A percentile compares a stretch with the other conserved stretches of the same genome.
phyloP scores from a whole-genome alignment of 2,797 vertebrate genomes.

The Sphaeramia orbicularis region DNA sequence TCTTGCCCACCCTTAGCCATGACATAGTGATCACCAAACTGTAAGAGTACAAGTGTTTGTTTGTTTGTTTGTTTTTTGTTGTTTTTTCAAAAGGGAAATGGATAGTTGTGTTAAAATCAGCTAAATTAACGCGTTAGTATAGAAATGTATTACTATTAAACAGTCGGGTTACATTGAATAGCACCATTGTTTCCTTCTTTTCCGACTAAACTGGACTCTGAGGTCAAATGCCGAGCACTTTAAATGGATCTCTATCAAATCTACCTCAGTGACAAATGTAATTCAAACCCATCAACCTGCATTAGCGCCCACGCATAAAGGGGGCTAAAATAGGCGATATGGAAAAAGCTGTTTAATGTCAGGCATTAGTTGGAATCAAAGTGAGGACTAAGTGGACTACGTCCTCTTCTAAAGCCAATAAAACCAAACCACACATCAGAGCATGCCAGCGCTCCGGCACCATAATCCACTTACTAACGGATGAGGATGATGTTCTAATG shows the following conservation, averaged over 20 bases:
- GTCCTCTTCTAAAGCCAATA: constrained; percentile 81
- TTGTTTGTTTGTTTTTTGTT: too few species aligned
- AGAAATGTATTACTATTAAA: constrained; percentile 1
- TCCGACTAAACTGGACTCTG: constrained; percentile 27
- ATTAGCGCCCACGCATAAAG: constrained; percentile 68
- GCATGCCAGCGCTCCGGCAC: constrained; percentile 71
- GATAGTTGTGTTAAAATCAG: constrained; percentile 2
- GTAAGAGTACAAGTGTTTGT: too few species aligned
- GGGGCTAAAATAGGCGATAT: constrained; percentile 61
- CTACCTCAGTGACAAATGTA: constrained; percentile 72
- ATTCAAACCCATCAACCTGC: constrained; percentile 76
- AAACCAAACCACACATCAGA: constrained; percentile 81
- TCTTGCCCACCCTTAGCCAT: too few species aligned
- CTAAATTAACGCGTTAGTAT: not conserved
- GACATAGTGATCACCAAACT: too few species aligned
- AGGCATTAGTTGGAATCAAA: constrained; percentile 79
- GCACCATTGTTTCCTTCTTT: constrained; percentile 7
- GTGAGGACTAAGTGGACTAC: constrained; percentile 80
- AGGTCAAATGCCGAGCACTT: constrained; percentile 70
- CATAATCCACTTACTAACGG: constrained; percentile 83
- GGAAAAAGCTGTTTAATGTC: constrained; percentile 69
- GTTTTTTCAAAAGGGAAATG: too few species aligned
- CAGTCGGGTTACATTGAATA: constrained; percentile 7
- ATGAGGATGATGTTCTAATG: constrained; percentile 79
- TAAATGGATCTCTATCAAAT: constrained; percentile 77